Base-by-base conservation (phyloP, 2,888 invertebrate genomes). In the Hemaris fuciformis region DNA sequence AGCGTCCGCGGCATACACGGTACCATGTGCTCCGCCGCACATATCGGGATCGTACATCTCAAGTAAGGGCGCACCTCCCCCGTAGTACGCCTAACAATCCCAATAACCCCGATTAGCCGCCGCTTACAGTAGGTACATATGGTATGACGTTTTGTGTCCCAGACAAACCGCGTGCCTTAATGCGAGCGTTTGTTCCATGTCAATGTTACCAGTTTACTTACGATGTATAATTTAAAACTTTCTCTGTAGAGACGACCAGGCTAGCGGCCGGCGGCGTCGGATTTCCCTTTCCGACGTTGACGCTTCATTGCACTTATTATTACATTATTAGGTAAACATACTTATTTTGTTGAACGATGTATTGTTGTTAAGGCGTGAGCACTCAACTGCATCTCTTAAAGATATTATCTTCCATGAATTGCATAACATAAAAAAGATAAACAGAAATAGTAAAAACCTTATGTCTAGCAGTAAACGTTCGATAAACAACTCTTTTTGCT, bases 201-300 rank as follows among this genome's bases (percentile, higher is more conserved):
- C 79, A 81, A 76, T 79, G 81, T 83, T 85, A 83, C 88, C 78
- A 86, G 85, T 89, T 89, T 83, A 86, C 84, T 77, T 80, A 79
- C 83, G 77, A 79, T 80, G 84, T 89, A 88, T 88, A 91, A 90
- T 91, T 90, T 91, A 81, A 84, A 87, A 91, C 91, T 91, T 91
- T 91, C 91, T 85, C 89, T 78, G 76, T 79, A 80, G 77, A 79
- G 76, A 76, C 80, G 75, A 76, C 80, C 75, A 76, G 73, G 69
- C 70, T 73, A 72, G 73, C 74, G 65, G 68, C 67, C 73, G 75
- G 75, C 72, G 75, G 77, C 73, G 74, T 76, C 76, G 80, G 84
- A 84, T 88, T 89, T 89, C 88, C 84, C 88, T 87, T 85, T 82
- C 81, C 71, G 75, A 53, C 66, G 68, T 76, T 78, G 73, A 80